A percentile compares a stretch with the other conserved stretches of the same genome.
These are phyloP conservation scores for Clarias platycephalus DNA, from an alignment of 2,797 vertebrate genomes.

Conservation along the genomic window DNA sequence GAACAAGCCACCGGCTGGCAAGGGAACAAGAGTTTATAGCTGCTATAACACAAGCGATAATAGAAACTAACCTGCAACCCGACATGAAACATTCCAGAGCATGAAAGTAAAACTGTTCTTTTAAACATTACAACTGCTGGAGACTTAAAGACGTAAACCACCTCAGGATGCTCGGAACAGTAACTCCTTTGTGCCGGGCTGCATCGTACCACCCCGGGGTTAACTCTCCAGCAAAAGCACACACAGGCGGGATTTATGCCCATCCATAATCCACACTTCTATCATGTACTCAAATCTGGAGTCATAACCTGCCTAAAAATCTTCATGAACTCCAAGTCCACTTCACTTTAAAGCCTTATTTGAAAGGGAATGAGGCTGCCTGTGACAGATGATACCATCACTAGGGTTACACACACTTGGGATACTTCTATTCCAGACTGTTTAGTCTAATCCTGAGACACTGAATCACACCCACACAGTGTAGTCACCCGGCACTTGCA, in stretches of 20 bases:
- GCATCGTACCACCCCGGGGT: background rate
- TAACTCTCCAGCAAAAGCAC: background rate
- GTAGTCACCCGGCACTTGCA: constrained; percentile 10
- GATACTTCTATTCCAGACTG: constrained; percentile 15
- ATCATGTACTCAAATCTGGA: background rate
- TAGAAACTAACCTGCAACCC: too few relatives aligned
- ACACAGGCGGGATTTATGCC: background rate
- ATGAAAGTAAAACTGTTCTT: background rate
- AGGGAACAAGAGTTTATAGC: background rate
- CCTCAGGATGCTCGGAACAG: background rate
- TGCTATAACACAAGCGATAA: background rate
- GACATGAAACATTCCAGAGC: background rate
- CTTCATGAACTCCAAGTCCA: background rate
- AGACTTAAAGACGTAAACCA: background rate
- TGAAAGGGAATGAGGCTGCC: background rate
- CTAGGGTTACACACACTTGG: background rate
- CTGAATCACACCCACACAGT: constrained; percentile 24
- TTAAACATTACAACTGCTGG: background rate
- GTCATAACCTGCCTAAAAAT: background rate
- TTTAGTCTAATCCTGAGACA: constrained; percentile 37
- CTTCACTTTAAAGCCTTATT: background rate
- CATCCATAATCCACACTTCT: background rate
- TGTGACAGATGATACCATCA: background rate
- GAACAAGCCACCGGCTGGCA: background rate
- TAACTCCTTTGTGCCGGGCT: background rate